Evolutionary conservation across 1,140 invertebrate genomes (phyloP), one percentile per base, ranked within the genome.

Genomic region (Chironomus tepperi): DNA sequence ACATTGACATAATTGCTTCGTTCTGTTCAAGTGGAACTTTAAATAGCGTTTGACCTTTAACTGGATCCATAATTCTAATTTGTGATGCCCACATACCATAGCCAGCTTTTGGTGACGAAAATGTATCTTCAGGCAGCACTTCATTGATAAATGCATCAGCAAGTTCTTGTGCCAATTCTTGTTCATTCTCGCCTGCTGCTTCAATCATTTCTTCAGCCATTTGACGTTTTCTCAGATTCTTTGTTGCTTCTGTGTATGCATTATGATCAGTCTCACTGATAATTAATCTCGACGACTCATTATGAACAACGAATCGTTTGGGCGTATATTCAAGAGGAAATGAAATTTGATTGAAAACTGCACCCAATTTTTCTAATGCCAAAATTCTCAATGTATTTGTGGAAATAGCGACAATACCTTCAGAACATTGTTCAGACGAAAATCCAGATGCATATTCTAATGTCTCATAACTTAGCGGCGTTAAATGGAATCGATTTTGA

Each of bases 321-420:
- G 98, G 98, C 0, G 98, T 99, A 79, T 96, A 98, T 77, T 98
- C 95, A 34, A 99, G 83, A 0, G 93, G 93, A 78, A 95, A 91
- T 8, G 90, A 91, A 19, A 94, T 89, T 83, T 99, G 97, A 85
- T 99, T 99, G 80, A 99, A 99, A 3, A 99, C 96, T 0, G 96
- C 97, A 0, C 98, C 98, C 0, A 99, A 84, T 83, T 99, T 99
- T 83, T 99, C 98, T 15, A 99, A 84, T 0, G 98, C 97, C 79
- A 99, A 88, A 88, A 99, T 99, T 77, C 96, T 88, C 34, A 99
- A 84, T 0, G 97, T 99, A 79, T 99, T 99, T 0, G 94, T 94
- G 0, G 97, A 98, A 83, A 99, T 99, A 0, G 98, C 98, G 7
- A 99, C 98, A 77, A 99, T 98, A 77, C 97, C 98, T 84, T 99